Base-by-base conservation (phyloP, 2,113 vertebrate genomes). In the Pogona vitticeps region DNA sequence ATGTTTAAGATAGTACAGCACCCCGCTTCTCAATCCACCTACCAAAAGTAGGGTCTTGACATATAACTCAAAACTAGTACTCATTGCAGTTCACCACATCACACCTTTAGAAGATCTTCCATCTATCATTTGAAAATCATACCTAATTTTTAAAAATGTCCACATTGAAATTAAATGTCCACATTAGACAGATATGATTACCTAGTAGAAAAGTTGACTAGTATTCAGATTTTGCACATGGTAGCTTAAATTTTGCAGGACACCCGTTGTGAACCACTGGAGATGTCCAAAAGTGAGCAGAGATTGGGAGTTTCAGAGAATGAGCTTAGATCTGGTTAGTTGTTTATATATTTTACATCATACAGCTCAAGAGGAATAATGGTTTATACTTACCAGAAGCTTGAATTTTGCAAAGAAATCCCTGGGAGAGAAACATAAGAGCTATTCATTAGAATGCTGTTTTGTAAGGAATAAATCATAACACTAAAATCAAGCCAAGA, bases 391-490 rank as follows among this genome's bases (percentile, higher is more conserved):
- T 83, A 96, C 95, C 81, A 40, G 91, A 92, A 90, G 91, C 87
- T 83, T 94, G 94, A 76, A 80, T 92, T 93, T 94, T 95, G 90
- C 95, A 96, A n/a, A 92, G 88, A 93, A 95, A 88, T 23, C 94
- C 95, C 95, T 96, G 92, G 28, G 15, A 63, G 15, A 42, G 90
- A 94, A 91, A 14, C 83, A 31, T 52, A 17, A 36, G 78, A 67
- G 81, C 82, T 17, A 89, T 86, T 92, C 82, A 61, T 73, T 90
- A 76, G 88, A 26, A 2, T 80, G 6, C 31, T 82, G 23, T 36
- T n/a, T n/a, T n/a, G n/a, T 52, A 52, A 52, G 46, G 5, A 52
- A 52, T 52, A 52, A 10, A 52, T 52, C 10, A 10, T 52, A 52
- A 52, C 46, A 52, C 46, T 52, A 10, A 52, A 52, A 52, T 52